phyloP scores from a whole-genome alignment of 2,888 invertebrate genomes.

The Tigriopus californicus region DNA sequence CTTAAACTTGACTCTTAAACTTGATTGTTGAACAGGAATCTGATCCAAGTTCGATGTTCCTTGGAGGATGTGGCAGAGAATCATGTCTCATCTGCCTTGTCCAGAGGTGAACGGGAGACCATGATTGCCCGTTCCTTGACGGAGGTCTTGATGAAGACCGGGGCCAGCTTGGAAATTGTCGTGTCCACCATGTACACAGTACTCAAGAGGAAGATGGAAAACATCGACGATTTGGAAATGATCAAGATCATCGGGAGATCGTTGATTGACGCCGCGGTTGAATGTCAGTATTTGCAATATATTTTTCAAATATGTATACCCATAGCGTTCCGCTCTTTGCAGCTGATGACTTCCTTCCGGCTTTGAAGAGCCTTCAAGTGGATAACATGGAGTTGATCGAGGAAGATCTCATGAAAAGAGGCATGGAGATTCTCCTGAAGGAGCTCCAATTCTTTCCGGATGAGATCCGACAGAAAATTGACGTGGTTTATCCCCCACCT shows the following conservation, averaged over 20 bases:
- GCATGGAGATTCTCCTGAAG: conserved; percentile 4
- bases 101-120: conserved; percentile 13
- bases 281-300: conserved; percentile 6
- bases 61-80: conserved; percentile 16
- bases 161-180: conserved; percentile 5
- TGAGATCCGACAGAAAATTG: conserved; percentile 1
- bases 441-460: conserved; percentile 1
- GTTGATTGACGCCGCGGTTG: not conserved
- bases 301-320: not conserved
- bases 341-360: not conserved
- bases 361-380: too few relatives aligned
- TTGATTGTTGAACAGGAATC: not conserved
- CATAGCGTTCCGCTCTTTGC: not conserved
- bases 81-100: not conserved
- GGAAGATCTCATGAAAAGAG: conserved; percentile 5
- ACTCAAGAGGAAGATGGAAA: not conserved
- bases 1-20: too few relatives aligned
- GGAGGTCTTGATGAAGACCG: conserved; percentile 10
- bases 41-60: conserved; percentile 15
- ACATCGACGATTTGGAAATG: conserved; percentile 2
- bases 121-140: not conserved
- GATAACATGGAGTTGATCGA: not conserved
- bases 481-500: not conserved
- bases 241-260: conserved; percentile 8
- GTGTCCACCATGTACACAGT: conserved; percentile 10